Conservation (phyloP, 2,113 vertebrate genomes). For the Orycteropus afer region DNA sequence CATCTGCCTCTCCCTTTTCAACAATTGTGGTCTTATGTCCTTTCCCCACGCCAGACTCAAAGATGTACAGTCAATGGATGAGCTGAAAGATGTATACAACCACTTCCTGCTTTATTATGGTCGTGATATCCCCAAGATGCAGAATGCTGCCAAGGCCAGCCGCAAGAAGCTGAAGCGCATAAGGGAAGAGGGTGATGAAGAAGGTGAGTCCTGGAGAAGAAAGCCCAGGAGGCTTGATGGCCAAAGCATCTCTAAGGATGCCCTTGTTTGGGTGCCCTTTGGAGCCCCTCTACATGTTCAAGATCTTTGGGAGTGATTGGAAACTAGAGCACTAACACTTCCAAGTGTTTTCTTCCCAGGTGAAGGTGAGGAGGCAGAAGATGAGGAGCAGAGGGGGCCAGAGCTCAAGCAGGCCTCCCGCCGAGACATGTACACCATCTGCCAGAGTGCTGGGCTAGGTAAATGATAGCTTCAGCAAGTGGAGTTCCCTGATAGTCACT, state of each 20-base stretch:
- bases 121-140: slow-evolving; percentile 98
- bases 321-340: neutral
- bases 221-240: neutral
- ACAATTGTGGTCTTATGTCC: slow-evolving; percentile 40
- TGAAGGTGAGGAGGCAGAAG: slow-evolving; percentile 91
- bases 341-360: slow-evolving; percentile 78
- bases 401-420: slow-evolving; percentile 98
- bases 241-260: neutral
- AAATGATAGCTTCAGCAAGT: slow-evolving; percentile 64
- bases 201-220: slow-evolving; percentile 82
- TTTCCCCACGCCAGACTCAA: slow-evolving; percentile 90
- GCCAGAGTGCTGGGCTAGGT: slow-evolving; percentile 96
- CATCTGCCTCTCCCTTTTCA: neutral
- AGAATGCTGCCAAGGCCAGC: slow-evolving; percentile 93
- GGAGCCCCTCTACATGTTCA: neutral
- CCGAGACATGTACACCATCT: slow-evolving; percentile 99
- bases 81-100: slow-evolving; percentile 97
- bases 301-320: neutral
- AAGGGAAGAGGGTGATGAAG: slow-evolving; percentile 92
- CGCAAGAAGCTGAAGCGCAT: slow-evolving; percentile 95
- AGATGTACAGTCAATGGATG: slow-evolving; percentile 97
- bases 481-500: neutral
- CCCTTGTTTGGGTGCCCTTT: neutral
- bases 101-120: slow-evolving; percentile 99
- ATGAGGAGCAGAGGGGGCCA: slow-evolving; percentile 96